A percentile compares a stretch with the other conserved stretches of the same genome.
Conservation (phyloP, 1,140 invertebrate genomes). For the Lineus longissimus region DNA sequence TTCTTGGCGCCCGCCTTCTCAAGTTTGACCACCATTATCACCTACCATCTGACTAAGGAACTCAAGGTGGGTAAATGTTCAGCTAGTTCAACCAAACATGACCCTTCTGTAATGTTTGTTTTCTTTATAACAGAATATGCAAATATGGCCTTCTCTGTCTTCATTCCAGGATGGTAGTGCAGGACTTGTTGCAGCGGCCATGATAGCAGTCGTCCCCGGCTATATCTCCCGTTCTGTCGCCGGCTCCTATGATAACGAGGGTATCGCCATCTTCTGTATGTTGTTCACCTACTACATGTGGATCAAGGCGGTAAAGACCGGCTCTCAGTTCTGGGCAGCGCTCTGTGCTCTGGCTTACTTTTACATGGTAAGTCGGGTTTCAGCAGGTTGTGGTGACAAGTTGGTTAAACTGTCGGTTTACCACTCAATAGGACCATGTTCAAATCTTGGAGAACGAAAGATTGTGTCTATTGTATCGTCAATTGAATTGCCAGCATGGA, state of each 20-base stretch:
- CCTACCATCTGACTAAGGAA: slow-evolving; percentile 93
- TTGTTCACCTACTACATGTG: slow-evolving; percentile 94
- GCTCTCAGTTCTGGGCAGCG: slow-evolving; percentile 86
- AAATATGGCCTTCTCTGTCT: too few relatives aligned
- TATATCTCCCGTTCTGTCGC: slow-evolving; percentile 96
- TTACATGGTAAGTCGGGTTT: slow-evolving; percentile 83
- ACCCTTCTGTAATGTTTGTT: slow-evolving; percentile 18
- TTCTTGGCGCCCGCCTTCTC: slow-evolving; percentile 97
- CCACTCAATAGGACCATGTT: too few relatives aligned
- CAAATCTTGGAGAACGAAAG: too few relatives aligned
- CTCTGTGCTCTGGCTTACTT: slow-evolving; percentile 91
- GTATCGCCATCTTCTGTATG: slow-evolving; percentile 99
- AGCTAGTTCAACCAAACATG: background rate
- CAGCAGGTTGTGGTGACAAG: too few relatives aligned
- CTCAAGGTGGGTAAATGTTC: slow-evolving; percentile 68
- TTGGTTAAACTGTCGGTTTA: too few relatives aligned
- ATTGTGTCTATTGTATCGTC: too few relatives aligned
- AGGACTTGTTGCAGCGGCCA: slow-evolving; percentile 85
- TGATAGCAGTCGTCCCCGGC: slow-evolving; percentile 95
- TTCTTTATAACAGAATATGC: slow-evolving; percentile 3
- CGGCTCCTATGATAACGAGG: slow-evolving; percentile 97
- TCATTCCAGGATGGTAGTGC: slow-evolving; percentile 75
- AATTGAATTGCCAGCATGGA: too few relatives aligned
- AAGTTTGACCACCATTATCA: slow-evolving; percentile 91
- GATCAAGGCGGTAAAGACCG: slow-evolving; percentile 97